These are phyloP conservation scores for Panagrolaimus sp. DNA, from an alignment of 1,140 invertebrate genomes.

Conservation along the genomic window DNA sequence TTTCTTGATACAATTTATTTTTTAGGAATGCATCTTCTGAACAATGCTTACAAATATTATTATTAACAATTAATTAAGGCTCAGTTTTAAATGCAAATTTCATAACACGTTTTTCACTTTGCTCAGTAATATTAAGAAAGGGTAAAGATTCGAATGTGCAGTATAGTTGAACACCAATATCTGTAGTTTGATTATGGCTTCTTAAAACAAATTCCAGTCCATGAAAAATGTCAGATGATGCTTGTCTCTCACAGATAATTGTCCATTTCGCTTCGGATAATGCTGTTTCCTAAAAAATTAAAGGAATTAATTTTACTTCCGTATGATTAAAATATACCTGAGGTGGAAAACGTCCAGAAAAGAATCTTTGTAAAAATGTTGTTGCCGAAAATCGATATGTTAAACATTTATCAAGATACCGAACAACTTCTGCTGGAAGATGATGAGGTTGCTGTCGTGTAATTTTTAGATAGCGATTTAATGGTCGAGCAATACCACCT, in stretches of 20 bases:
- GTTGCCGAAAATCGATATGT: conserved; percentile 37
- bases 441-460: conserved; percentile 23
- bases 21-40: too few relatives aligned
- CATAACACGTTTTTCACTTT: background rate
- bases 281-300: conserved; percentile 18
- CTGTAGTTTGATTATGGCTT: conserved; percentile 28
- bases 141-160: conserved; percentile 41
- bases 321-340: conserved; percentile 11
- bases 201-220: conserved; percentile 38
- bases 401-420: conserved; percentile 36
- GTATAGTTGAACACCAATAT: conserved; percentile 37
- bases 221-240: conserved; percentile 34
- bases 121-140: conserved; percentile 37
- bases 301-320: background rate
- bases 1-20: too few relatives aligned
- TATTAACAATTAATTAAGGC: too few relatives aligned
- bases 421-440: conserved; percentile 18
- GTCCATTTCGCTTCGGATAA: conserved; percentile 44
- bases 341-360: conserved; percentile 9
- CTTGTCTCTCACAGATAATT: conserved; percentile 30
- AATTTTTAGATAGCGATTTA: conserved; percentile 30
- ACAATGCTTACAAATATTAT: too few relatives aligned
- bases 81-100: conserved; percentile 1
- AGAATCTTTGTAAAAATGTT: conserved; percentile 40
- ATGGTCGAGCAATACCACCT: conserved; percentile 28